Percentiles rank a stretch among this genome's conserved stretches.
Evolutionary conservation across 2,113 vertebrate genomes (phyloP).

Genomic region (Lontra canadensis): DNA sequence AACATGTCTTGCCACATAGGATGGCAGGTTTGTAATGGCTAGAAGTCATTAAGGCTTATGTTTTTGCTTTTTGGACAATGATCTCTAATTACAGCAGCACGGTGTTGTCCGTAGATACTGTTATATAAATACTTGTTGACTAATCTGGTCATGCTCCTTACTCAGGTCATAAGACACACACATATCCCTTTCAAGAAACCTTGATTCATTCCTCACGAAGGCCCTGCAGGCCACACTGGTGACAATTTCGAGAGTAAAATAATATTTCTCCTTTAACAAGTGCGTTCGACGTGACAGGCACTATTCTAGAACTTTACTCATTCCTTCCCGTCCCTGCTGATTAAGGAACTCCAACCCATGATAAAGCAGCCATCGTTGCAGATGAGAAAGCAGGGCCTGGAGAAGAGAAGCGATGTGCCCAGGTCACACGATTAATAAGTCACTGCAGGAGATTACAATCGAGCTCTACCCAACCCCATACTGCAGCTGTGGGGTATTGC

Average conservation of each 20-base stretch:
- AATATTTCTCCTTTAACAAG: not conserved
- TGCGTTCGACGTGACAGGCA: not conserved
- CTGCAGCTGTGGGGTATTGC: not conserved
- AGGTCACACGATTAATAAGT: not conserved
- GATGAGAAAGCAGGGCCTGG: not conserved
- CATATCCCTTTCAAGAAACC: not conserved
- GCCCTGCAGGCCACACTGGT: not conserved
- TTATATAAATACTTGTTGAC: constrained; percentile 52
- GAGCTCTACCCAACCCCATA: not conserved
- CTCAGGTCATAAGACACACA: not conserved
- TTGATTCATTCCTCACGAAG: not conserved
- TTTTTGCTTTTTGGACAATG: not conserved
- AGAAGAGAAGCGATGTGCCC: not conserved
- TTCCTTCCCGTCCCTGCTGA: not conserved
- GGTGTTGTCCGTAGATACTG: not conserved
- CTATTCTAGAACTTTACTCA: not conserved
- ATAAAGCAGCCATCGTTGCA: not conserved
- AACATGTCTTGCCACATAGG: not conserved
- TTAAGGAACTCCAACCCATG: not conserved
- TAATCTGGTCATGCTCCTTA: not conserved
- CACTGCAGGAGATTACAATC: not conserved
- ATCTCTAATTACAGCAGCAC: not conserved
- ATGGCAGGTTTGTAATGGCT: not conserved
- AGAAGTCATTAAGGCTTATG: not conserved
- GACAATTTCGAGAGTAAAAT: not conserved